phyloP scores from a whole-genome alignment of 2,113 vertebrate genomes.

The Colius striatus region DNA sequence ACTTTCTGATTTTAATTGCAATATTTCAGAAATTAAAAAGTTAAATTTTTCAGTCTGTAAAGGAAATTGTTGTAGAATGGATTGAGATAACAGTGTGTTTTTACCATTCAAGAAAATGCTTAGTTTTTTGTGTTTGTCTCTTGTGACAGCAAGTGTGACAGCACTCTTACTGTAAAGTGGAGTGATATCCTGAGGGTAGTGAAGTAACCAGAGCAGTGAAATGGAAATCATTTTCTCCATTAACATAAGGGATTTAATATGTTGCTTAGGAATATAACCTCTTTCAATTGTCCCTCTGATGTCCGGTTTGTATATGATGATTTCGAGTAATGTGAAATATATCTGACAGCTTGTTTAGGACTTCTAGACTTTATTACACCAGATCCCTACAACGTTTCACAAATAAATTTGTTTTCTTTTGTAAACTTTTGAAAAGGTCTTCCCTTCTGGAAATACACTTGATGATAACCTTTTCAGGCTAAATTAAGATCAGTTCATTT shows the following conservation, averaged over 20 bases:
- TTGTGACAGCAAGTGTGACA: not conserved
- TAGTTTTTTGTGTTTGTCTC: not conserved
- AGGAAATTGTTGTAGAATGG: not conserved
- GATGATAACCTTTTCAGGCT: slow-evolving; percentile 5
- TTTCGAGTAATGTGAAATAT: not conserved
- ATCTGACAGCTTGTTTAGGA: not conserved
- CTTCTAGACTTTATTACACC: not conserved
- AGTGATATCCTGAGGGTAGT: not conserved
- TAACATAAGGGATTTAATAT: not conserved
- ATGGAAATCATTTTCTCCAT: not conserved
- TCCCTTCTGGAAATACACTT: not conserved
- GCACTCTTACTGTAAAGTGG: not conserved
- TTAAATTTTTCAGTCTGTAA: not conserved
- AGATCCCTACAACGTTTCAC: not conserved
- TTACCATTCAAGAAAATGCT: not conserved
- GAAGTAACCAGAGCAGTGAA: not conserved
- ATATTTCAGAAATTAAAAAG: not conserved
- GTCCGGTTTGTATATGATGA: not conserved
- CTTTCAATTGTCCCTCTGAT: not conserved
- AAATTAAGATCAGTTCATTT: slow-evolving; percentile 40
- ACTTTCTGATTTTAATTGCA: not conserved
- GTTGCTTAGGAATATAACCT: not conserved
- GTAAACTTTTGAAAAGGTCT: slow-evolving; percentile 4
- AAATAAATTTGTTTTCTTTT: not conserved
- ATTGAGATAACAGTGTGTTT: not conserved